Evolutionary conservation across 2,888 invertebrate species (phyloP), one percentile per base, ranked within the genome.

Genomic region (Synanthedon tipuliformis): DNA sequence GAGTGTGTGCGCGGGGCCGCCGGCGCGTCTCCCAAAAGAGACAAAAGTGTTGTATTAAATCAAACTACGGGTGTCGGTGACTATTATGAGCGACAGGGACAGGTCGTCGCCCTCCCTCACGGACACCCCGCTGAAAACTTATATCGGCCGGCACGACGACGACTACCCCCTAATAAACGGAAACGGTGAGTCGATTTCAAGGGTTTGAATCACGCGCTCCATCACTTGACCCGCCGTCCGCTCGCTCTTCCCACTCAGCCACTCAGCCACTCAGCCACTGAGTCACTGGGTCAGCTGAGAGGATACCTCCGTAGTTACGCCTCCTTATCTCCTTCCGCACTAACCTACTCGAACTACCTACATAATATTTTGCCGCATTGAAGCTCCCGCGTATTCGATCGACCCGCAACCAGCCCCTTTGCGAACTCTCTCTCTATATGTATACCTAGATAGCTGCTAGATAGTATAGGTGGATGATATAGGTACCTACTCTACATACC

Each of bases 21-120:
- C 81, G 75, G 72, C 73, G 69, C 50, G 50, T 50, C 12, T 50
- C 50, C 73, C 69, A 68, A 76, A 34, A 34, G 34, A 34, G 34
- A 34, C 34, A 34, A 34, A 34, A 77, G 78, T 75, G 72, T 80
- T 69, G 67, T 75, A 69, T 71, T 66, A 65, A 64, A 61, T 71
- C 68, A 66, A 59, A 61, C 62, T 63, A 69, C 74, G 72, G 78
- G 78, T 82, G 73, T 71, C 79, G 83, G 86, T 86, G 86, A 89
- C 90, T 91, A 92, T 91, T 90, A 94, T 94, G 94, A 94, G 94
- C 89, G 94, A 94, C 91, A 94, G 94, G 91, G 94, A 94, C 90
- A 93, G 93, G 89, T 92, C 92, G 88, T 94, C 94, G 89, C 94
- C 94, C 86, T 94, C 93, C 90, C 91, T 94, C 86, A 92, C 94